Percentiles rank a stretch among this genome's conserved stretches.
Evolutionary conservation across 2,797 vertebrate species (phyloP).

Genomic region (Nasua narica): DNA sequence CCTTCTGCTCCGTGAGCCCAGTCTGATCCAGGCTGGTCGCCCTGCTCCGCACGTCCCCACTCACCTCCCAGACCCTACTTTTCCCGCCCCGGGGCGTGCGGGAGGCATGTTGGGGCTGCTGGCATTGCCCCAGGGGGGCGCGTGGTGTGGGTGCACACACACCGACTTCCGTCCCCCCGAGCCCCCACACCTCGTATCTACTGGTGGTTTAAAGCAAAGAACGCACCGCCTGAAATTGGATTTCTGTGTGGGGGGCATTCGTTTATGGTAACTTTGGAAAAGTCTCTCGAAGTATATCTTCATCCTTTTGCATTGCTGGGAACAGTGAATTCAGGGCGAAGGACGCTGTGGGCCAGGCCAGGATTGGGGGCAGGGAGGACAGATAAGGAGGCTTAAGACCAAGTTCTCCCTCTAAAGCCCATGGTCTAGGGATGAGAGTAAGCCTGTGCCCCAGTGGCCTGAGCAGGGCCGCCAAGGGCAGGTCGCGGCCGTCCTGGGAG

Average conservation of each 20-base stretch:
- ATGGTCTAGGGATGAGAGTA: neutral
- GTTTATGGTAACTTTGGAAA: neutral
- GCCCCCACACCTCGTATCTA: neutral
- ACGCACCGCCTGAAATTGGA: too few relatives aligned
- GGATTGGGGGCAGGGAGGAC: neutral
- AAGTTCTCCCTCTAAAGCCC: neutral
- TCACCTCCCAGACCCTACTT: rapidly evolving
- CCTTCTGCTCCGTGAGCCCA: neutral
- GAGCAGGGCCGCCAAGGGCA: neutral
- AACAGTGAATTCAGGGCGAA: neutral
- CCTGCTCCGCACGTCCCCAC: neutral
- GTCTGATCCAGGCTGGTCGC: too few relatives aligned
- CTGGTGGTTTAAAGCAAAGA: neutral
- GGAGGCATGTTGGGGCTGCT: neutral
- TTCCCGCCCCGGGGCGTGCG: neutral
- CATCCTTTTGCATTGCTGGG: neutral
- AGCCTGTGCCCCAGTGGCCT: neutral
- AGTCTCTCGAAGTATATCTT: neutral
- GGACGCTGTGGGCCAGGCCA: neutral
- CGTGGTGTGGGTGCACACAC: neutral
- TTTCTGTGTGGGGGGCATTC: neutral
- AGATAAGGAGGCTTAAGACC: neutral
- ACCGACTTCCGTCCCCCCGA: too few relatives aligned
- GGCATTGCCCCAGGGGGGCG: neutral
- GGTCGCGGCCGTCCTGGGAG: neutral